Base-by-base conservation (phyloP, 2,113 vertebrate species). In the Typhlomys cinereus region DNA sequence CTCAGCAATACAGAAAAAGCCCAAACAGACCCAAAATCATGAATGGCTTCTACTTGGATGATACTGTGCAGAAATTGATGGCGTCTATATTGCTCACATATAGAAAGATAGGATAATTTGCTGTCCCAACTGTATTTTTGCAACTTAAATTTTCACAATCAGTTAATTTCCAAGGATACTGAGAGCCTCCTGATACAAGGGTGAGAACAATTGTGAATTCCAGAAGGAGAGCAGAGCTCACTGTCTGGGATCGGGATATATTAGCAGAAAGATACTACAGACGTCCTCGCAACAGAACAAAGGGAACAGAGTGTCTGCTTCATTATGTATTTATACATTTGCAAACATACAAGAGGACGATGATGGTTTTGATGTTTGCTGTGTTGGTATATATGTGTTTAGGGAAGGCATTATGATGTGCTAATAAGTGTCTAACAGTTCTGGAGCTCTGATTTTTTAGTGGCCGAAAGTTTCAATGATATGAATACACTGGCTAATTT, bases 191-290 rank as follows among this genome's bases (percentile, higher is more conserved):
- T 69, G 80, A 87, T 48, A 15, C 14, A 67, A 69, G 71, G 29
- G 13, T 34, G 36, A 92, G 79, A 90, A 92, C 75, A 93, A 85
- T 25, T 80, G 66, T 82, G 85, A 81, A 92, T 85, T 94, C 52
- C 61, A 80, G 44, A 52, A 78, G 88, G 75, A 75, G n/a, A 66
- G 41, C 50, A 71, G 76, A 80, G 44, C 7, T 90, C 70, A 76
- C 66, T 57, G 34, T 86, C 82, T 66, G 50, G 61, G 29, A 62
- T 85, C n/a, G 66, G 62, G 59, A 85, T 86, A 17, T 50, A 86
- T 64, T 52, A 76, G 31, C 9, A 93, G 83, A 52, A 84, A 88
- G 95, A 81, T 41, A 73, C 52, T 71, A 36, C 71, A 71, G 36
- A 85, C 62, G 20, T 59, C 39, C 52, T 61, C 21, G 21, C 2